These are phyloP conservation scores for Rattus norvegicus DNA, from an alignment of 2,113 vertebrate genomes.

Conservation along the genomic window DNA sequence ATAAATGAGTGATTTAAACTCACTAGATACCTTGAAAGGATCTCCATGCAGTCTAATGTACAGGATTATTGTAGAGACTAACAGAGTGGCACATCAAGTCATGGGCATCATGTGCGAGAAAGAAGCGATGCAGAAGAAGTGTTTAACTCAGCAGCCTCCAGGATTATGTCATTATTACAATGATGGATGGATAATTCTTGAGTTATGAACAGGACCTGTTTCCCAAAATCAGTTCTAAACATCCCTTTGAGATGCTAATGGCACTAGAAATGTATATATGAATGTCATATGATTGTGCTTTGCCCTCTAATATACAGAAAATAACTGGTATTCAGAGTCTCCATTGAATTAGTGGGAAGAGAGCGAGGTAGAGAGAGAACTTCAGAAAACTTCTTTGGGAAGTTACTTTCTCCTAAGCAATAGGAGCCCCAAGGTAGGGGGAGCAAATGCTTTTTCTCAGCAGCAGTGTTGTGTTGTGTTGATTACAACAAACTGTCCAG, in stretches of 20 bases:
- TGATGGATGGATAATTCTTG: background rate
- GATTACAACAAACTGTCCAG: background rate
- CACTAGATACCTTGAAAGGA: background rate
- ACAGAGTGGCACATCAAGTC: background rate
- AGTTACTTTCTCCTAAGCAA: background rate
- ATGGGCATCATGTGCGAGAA: background rate
- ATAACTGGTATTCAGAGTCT: background rate
- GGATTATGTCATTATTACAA: background rate
- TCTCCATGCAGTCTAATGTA: background rate
- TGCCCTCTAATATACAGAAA: background rate
- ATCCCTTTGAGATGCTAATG: background rate
- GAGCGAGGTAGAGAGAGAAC: background rate
- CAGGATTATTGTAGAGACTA: background rate
- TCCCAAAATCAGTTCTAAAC: background rate
- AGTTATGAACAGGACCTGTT: background rate
- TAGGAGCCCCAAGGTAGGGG: background rate
- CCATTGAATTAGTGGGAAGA: background rate
- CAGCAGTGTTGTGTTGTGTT: background rate
- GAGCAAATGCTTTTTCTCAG: background rate
- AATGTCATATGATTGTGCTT: background rate
- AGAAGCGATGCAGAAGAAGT: background rate
- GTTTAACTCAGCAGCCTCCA: background rate
- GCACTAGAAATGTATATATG: background rate
- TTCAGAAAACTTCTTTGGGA: background rate
- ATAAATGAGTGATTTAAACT: background rate